Conservation (phyloP, 2,797 vertebrate species). For the Anabas testudineus region DNA sequence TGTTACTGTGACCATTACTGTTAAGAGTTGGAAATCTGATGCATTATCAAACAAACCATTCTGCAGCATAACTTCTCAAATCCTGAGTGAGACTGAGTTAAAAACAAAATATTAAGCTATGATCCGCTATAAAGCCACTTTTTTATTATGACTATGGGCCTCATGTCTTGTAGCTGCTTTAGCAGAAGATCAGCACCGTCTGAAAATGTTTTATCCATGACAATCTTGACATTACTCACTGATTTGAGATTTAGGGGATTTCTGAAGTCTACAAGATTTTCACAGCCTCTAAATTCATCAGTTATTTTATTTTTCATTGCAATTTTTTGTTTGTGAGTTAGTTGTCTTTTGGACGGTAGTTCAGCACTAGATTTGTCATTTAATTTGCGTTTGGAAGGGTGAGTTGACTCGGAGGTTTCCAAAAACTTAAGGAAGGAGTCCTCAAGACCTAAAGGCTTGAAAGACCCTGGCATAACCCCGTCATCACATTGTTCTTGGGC, state of each 20-base stretch:
- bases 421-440: constrained; percentile 94
- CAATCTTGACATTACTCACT: constrained; percentile 94
- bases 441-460: constrained; percentile 95
- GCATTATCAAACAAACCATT: constrained; percentile 82
- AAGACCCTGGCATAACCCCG: constrained; percentile 88
- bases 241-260: constrained; percentile 92
- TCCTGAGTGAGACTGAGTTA: constrained; percentile 87
- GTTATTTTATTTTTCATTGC: constrained; percentile 68
- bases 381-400: constrained; percentile 90
- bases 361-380: constrained; percentile 83
- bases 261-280: constrained; percentile 90
- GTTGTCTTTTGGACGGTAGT: constrained; percentile 88
- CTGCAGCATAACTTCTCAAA: constrained; percentile 89
- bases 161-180: constrained; percentile 99
- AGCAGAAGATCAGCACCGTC: constrained; percentile 91
- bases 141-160: constrained; percentile 92
- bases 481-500: constrained; percentile 87
- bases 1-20: constrained; percentile 76
- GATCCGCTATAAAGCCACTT: constrained; percentile 86
- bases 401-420: constrained; percentile 92
- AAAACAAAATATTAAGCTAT: constrained; percentile 78
- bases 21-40: constrained; percentile 81
- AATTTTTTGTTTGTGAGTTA: constrained; percentile 74
- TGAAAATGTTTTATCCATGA: constrained; percentile 93
- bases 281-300: constrained; percentile 79